These are phyloP conservation scores for Papilio helenus DNA, from an alignment of 1,140 invertebrate species.

Conservation along the genomic window DNA sequence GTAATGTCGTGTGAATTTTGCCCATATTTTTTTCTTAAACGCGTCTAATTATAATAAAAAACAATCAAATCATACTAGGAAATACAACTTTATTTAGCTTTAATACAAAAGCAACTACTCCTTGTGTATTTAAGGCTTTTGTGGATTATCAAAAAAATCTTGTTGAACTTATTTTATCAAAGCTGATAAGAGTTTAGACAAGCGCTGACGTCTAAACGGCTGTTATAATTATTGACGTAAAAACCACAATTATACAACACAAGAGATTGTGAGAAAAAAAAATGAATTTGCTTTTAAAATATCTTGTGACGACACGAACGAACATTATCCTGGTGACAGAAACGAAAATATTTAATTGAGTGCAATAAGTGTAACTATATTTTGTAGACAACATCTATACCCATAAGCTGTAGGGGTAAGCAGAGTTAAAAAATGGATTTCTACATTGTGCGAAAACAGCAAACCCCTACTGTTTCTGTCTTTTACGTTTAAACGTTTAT, in stretches of 20 bases:
- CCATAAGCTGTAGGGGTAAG: neutral
- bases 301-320: neutral
- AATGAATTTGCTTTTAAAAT: neutral
- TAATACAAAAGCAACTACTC: neutral
- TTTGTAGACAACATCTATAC: neutral
- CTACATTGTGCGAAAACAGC: no score
- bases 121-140: neutral
- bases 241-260: constrained; percentile 10
- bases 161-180: neutral
- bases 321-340: neutral
- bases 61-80: neutral
- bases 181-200: constrained; percentile 15
- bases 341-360: neutral
- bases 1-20: no score
- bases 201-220: neutral
- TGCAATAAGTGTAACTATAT: neutral
- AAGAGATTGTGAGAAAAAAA: neutral
- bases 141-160: neutral
- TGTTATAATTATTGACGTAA: constrained; percentile 10
- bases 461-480: no score
- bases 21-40: no score
- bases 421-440: no score
- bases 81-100: neutral
- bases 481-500: no score
- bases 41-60: no score